These are phyloP conservation scores for Drosophila glabriapex DNA, from an alignment of 2,888 invertebrate genomes.

Conservation along the genomic window DNA sequence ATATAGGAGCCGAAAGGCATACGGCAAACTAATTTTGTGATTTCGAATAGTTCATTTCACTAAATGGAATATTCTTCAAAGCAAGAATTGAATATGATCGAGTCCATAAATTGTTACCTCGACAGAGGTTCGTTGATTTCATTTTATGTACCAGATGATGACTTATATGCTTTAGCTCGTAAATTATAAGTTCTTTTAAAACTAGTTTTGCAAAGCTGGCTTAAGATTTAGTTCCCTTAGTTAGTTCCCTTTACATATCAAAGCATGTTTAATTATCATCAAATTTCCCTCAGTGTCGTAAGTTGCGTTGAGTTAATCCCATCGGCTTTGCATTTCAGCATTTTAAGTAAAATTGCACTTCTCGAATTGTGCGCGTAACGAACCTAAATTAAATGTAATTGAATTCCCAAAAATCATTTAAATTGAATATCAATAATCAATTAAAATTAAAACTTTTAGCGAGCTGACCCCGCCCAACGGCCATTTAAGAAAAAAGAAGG, in stretches of 20 bases:
- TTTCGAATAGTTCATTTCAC: not conserved
- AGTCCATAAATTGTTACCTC: not conserved
- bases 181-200: not conserved
- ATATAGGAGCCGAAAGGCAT: not conserved
- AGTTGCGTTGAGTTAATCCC: not conserved
- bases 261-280: not conserved
- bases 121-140: not conserved
- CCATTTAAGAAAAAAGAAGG: conserved; percentile 25
- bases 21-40: not conserved
- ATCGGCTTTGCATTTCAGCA: not conserved
- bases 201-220: not conserved
- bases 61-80: not conserved
- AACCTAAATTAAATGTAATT: not conserved
- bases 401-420: not conserved
- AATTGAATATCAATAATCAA: not conserved
- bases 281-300: not conserved
- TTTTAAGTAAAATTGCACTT: not conserved
- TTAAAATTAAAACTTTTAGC: not conserved
- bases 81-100: not conserved
- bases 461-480: conserved; percentile 1
- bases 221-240: not conserved
- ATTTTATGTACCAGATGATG: not conserved
- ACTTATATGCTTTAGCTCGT: too few relatives aligned
- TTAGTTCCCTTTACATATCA: not conserved
- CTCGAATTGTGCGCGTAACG: not conserved